Conservation (phyloP, 2,888 invertebrate genomes). For the Drosophila nigritarsus region DNA sequence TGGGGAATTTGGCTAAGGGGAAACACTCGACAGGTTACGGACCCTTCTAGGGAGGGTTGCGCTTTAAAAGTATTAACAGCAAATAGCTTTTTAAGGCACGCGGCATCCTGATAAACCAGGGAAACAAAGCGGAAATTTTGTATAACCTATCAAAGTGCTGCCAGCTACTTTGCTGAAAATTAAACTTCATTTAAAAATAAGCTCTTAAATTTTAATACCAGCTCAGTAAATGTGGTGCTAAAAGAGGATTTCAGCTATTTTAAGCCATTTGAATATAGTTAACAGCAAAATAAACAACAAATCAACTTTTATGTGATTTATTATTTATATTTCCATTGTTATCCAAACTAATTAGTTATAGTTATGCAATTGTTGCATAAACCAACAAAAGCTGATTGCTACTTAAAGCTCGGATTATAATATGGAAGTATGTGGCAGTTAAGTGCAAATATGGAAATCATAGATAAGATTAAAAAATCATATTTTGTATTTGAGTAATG, state of each 20-base stretch:
- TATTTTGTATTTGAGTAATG: background rate
- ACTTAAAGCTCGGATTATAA: background rate
- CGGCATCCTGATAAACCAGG: background rate
- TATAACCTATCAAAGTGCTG: slow-evolving; percentile 28
- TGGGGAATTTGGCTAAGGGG: slow-evolving; percentile 7
- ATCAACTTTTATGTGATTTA: background rate
- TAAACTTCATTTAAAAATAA: background rate
- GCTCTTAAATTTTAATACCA: background rate
- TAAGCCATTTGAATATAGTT: background rate
- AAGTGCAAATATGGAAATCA: background rate
- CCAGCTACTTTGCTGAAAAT: background rate
- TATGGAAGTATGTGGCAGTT: background rate
- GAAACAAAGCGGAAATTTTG: slow-evolving; percentile 20
- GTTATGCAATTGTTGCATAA: background rate
- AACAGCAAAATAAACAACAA: too few relatives aligned
- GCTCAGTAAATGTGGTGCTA: background rate
- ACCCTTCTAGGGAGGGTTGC: slow-evolving; percentile 4
- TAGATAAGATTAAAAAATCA: background rate
- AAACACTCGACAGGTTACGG: slow-evolving; percentile 40
- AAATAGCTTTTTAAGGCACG: slow-evolving; percentile 34
- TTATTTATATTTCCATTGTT: background rate
- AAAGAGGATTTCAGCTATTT: background rate
- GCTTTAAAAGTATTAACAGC: slow-evolving; percentile 46
- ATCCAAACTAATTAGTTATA: background rate
- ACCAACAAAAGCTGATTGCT: background rate